These are phyloP conservation scores for Nephotettix cincticeps DNA, from an alignment of 1,140 invertebrate genomes.

Conservation along the genomic window DNA sequence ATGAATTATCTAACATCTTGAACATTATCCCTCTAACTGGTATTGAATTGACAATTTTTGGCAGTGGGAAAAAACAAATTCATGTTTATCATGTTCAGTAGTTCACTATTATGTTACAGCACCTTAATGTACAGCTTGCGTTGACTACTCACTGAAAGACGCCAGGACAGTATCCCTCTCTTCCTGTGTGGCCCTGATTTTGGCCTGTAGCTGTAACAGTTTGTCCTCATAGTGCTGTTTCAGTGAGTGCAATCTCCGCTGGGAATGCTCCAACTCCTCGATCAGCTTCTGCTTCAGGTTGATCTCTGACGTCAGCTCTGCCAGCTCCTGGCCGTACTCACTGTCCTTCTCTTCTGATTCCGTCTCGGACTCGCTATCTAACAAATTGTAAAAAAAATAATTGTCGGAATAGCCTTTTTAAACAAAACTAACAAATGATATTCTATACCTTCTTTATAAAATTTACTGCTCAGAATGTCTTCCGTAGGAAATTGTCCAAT, in stretches of 20 bases:
- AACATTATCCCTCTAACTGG: too few relatives aligned
- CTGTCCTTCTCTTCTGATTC: conserved; percentile 51
- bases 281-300: conserved; percentile 91
- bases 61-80: too few relatives aligned
- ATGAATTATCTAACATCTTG: too few relatives aligned
- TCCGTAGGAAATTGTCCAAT: too few relatives aligned
- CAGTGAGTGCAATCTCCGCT: conserved; percentile 79
- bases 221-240: conserved; percentile 94
- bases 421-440: too few relatives aligned
- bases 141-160: conserved; percentile 52
- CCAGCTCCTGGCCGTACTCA: conserved; percentile 66
- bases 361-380: conserved; percentile 52
- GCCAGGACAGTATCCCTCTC: conserved; percentile 92
- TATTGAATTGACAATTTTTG: too few relatives aligned
- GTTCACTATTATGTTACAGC: too few relatives aligned
- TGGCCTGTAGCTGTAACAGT: conserved; percentile 79
- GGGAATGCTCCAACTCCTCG: conserved; percentile 88
- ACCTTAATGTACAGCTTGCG: too few relatives aligned
- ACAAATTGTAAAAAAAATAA: conserved; percentile 28
- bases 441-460: too few relatives aligned
- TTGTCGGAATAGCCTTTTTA: too few relatives aligned
- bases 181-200: conserved; percentile 86
- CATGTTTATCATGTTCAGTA: too few relatives aligned
- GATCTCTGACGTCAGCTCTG: conserved; percentile 85
- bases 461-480: too few relatives aligned